Percentiles rank a stretch among this genome's conserved stretches.
phyloP scores from a whole-genome alignment of 2,888 invertebrate species.

The Euzophera pinguis region DNA sequence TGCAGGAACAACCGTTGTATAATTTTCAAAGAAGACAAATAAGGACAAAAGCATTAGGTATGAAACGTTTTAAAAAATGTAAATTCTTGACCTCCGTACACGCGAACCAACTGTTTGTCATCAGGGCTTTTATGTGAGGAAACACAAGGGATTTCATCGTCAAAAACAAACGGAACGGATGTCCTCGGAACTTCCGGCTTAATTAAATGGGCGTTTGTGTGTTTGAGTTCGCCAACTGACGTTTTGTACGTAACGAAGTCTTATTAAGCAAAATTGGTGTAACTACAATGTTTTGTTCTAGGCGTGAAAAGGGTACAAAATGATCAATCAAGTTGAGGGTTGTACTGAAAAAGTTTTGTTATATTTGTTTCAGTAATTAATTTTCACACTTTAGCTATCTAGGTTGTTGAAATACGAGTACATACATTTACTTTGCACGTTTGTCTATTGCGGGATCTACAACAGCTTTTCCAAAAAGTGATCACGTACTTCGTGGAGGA shows the following conservation, averaged over 20 bases:
- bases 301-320: slow-evolving; percentile 4
- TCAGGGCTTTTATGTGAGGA: slow-evolving; percentile 26
- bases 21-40: slow-evolving; percentile 4
- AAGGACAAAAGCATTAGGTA: slow-evolving; percentile 18
- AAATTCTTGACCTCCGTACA: slow-evolving; percentile 37
- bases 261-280: slow-evolving; percentile 36
- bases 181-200: slow-evolving; percentile 54
- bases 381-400: background rate
- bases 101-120: slow-evolving; percentile 53
- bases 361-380: slow-evolving; percentile 26
- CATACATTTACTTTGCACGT: too few species aligned
- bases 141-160: slow-evolving; percentile 46
- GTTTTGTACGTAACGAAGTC: slow-evolving; percentile 37
- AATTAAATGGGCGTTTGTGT: slow-evolving; percentile 57
- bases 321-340: background rate
- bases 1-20: background rate
- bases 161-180: slow-evolving; percentile 44
- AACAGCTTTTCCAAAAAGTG: too few species aligned
- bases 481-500: too few species aligned
- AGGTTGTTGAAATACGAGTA: too few species aligned
- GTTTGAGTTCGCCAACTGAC: slow-evolving; percentile 43
- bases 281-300: background rate
- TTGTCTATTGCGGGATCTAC: too few species aligned
- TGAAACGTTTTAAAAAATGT: slow-evolving; percentile 26
- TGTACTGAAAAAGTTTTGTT: slow-evolving; percentile 25